Base-by-base conservation (phyloP, 2,888 invertebrate species). In the Watsonalla cultraria region DNA sequence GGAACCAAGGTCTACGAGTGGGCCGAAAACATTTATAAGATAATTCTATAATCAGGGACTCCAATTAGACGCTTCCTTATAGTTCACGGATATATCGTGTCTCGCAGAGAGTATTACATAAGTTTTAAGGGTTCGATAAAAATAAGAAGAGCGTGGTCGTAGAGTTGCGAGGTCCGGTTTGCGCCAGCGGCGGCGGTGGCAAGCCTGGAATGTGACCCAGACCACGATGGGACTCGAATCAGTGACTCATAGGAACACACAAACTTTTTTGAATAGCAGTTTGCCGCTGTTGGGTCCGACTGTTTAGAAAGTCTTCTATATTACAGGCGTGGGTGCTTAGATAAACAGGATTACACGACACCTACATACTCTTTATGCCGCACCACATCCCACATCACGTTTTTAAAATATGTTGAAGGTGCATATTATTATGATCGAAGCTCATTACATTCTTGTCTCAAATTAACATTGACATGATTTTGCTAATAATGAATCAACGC, bases 131-230 rank as follows among this genome's bases (percentile, higher is more conserved):
- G 57, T 62, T 62, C 54, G 58, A 68, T 58, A 68, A 65, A 74
- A 74, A 72, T 61, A 72, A 70, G 63, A 69, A 59, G 61, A 68
- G 61, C 60, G 71, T 61, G 66, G 66, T 64, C 64, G 64, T 68
- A 61, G 68, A 64, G 56, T 67, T 63, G 49, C 49, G 14, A 15
- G 64, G 78, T 74, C 82, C 81, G 82, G 82, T 82, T 82, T 68
- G 62, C 67, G 67, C 61, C 64, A 61, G 51, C 49, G 39, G 13
- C 47, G 47, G n/a, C 64, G 64, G 62, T 68, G 66, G 66, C 66
- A 69, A 69, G 68, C 70, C 79, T 79, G 88, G 90, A 89, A 90
- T 90, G 90, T 87, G 85, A 89, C 88, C 90, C 88, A 88, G 82
- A 85, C 84, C 80, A 75, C 82, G 73, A 73, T 72, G 82, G 84